phyloP scores from a whole-genome alignment of 2,888 invertebrate species.

The Cephus nigrinus region DNA sequence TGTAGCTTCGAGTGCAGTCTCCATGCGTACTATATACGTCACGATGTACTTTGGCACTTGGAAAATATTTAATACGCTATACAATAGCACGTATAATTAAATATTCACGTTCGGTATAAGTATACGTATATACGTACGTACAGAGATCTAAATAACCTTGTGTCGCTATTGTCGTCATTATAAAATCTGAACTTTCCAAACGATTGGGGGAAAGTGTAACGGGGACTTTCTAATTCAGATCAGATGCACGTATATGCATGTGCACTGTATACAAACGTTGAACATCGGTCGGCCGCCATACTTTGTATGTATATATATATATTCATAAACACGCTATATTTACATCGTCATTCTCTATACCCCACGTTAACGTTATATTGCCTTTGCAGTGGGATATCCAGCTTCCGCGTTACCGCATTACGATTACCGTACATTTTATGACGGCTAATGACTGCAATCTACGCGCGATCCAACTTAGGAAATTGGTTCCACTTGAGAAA shows the following conservation, averaged over 20 bases:
- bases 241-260: background rate
- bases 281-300: background rate
- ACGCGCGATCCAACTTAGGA: slow-evolving; percentile 42
- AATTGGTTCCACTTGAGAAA: slow-evolving; percentile 21
- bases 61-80: too few species aligned
- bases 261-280: background rate
- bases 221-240: background rate
- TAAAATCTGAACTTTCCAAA: background rate
- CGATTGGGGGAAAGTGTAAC: background rate
- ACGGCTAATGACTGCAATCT: slow-evolving; percentile 46
- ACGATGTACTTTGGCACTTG: too few species aligned
- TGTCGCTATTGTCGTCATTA: background rate
- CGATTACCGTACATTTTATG: slow-evolving; percentile 45
- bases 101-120: too few species aligned
- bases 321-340: background rate
- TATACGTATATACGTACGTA: too few species aligned
- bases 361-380: background rate
- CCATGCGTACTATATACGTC: too few species aligned
- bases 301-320: background rate
- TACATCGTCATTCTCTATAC: background rate
- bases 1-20: too few species aligned
- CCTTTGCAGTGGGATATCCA: slow-evolving; percentile 18
- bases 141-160: background rate
- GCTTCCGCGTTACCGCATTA: slow-evolving; percentile 35
- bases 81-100: too few species aligned